phyloP scores from a whole-genome alignment of 2,888 invertebrate species.

The Mimachlamys varia region DNA sequence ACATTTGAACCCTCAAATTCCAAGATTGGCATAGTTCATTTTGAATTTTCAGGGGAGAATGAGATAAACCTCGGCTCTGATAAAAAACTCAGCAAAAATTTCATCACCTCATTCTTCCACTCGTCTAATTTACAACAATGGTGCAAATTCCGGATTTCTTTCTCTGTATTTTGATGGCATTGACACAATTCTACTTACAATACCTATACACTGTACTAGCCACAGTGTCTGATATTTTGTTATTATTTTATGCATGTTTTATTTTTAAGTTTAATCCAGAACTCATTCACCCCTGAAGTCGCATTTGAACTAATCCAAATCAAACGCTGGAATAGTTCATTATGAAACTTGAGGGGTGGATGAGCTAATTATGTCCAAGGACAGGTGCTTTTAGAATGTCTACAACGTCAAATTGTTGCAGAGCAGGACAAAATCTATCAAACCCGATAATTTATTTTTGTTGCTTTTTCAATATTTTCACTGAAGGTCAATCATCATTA shows the following conservation, averaged over 20 bases:
- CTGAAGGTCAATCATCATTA: too few species aligned
- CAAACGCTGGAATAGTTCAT: too few species aligned
- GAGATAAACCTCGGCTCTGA: too few species aligned
- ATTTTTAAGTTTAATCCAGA: slow-evolving; percentile 7
- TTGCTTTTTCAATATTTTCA: too few species aligned
- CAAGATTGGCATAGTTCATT: too few species aligned
- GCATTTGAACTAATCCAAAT: too few species aligned
- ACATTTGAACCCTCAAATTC: too few species aligned
- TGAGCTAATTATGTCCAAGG: neutral
- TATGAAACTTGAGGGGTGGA: too few species aligned
- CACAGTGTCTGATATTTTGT: neutral
- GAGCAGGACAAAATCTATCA: neutral
- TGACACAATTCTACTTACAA: neutral
- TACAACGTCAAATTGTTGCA: neutral
- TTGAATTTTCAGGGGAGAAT: too few species aligned
- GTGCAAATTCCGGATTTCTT: neutral
- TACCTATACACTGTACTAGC: neutral
- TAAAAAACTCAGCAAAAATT: neutral
- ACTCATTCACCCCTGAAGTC: too few species aligned
- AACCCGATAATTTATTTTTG: too few species aligned
- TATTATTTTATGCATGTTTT: neutral
- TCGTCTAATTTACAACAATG: neutral
- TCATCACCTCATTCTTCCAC: neutral
- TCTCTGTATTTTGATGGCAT: neutral
- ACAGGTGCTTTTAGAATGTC: neutral